A percentile compares a stretch with the other conserved stretches of the same genome.
These are phyloP conservation scores for Pheosia gnoma DNA, from an alignment of 2,888 invertebrate genomes.

Conservation along the genomic window DNA sequence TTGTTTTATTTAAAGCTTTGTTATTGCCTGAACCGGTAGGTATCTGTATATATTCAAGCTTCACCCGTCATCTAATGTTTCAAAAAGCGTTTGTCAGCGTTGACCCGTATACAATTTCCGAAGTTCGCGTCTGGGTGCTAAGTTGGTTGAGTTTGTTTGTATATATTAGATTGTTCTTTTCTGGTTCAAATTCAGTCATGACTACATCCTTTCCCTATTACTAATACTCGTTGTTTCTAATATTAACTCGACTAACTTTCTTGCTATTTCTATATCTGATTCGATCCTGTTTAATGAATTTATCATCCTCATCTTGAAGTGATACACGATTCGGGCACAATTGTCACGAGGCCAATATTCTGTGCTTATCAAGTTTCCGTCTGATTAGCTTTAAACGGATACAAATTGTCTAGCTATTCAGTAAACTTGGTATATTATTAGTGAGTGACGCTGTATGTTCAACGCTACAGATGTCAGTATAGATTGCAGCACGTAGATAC, in stretches of 20 bases:
- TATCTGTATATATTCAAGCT: background rate
- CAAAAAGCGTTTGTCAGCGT: background rate
- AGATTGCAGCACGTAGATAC: background rate
- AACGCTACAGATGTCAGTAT: conserved; percentile 11
- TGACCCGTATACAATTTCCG: too few relatives aligned
- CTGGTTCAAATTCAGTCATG: background rate
- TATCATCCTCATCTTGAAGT: conserved; percentile 7
- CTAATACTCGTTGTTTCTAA: too few relatives aligned
- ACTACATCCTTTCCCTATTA: too few relatives aligned
- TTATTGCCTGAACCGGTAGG: background rate
- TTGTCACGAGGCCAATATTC: conserved; percentile 20
- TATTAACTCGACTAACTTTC: too few relatives aligned
- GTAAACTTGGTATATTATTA: conserved; percentile 16
- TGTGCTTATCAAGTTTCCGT: conserved; percentile 41
- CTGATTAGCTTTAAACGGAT: conserved; percentile 39
- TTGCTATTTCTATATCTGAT: too few relatives aligned
- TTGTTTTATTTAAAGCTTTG: background rate
- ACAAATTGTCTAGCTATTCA: conserved; percentile 24
- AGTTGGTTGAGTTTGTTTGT: background rate
- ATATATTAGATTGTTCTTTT: background rate
- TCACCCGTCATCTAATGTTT: background rate
- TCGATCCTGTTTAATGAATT: conserved; percentile 2
- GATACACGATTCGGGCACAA: conserved; percentile 14
- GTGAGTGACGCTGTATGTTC: conserved; percentile 10
- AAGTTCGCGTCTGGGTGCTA: background rate